A percentile compares a stretch with the other conserved stretches of the same genome.
Evolutionary conservation across 2,888 invertebrate genomes (phyloP).

Genomic region (Hyppa rectilinea): DNA sequence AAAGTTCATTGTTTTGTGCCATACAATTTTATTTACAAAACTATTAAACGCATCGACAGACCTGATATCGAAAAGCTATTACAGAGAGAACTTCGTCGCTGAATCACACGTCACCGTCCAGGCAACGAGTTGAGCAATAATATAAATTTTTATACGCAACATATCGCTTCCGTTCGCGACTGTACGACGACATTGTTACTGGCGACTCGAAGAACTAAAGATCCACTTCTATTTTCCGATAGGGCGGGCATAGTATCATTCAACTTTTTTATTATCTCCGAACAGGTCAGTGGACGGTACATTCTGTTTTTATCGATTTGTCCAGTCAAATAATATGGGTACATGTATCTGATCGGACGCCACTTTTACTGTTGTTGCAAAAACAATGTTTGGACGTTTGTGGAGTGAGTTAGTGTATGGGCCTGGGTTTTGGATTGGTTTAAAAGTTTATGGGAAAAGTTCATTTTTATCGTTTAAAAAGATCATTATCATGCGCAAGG

Average conservation of each 20-base stretch:
- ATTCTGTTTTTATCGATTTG: constrained; percentile 69
- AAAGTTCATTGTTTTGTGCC: constrained; percentile 5
- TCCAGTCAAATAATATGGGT: constrained; percentile 70
- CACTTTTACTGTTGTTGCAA: constrained; percentile 53
- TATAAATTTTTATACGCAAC: constrained; percentile 60
- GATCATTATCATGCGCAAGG: not conserved
- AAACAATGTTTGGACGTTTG: constrained; percentile 50
- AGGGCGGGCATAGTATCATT: constrained; percentile 86
- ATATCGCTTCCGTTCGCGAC: constrained; percentile 71
- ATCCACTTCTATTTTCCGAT: constrained; percentile 88
- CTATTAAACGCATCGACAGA: constrained; percentile 26
- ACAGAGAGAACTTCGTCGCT: constrained; percentile 12
- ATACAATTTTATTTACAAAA: constrained; percentile 39
- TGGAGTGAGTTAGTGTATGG: constrained; percentile 22
- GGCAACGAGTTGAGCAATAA: constrained; percentile 58
- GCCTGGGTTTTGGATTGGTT: constrained; percentile 6
- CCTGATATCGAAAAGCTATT: constrained; percentile 46
- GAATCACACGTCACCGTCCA: constrained; percentile 55
- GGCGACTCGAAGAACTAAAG: constrained; percentile 83
- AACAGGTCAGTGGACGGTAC: constrained; percentile 81
- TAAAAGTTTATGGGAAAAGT: not conserved
- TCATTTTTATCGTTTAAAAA: not conserved
- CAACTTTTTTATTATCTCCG: constrained; percentile 89
- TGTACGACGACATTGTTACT: constrained; percentile 84
- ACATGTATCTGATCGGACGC: constrained; percentile 59